Base-by-base conservation (phyloP, 1,140 invertebrate genomes). In the Conus betulinus region DNA sequence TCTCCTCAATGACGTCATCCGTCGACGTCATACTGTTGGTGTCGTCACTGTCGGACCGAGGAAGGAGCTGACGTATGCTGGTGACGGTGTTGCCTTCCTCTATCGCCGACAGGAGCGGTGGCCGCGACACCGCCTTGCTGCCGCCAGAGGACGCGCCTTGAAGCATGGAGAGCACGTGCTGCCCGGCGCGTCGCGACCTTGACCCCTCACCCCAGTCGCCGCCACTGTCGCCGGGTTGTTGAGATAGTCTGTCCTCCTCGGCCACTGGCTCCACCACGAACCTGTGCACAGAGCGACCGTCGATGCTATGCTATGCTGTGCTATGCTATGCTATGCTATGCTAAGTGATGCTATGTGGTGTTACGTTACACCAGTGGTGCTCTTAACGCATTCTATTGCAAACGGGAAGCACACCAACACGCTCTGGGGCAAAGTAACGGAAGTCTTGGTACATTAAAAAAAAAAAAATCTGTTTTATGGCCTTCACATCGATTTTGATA, bases 11-110 rank as follows among this genome's bases (percentile, higher is more conserved):
- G 3, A 39, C 23, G 52, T 85, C 74, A 20, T 85, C 81, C 7
- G n/a, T 27, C 5, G 87, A 88, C 17, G 87, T 74, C n/a, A 74
- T n/a, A 27, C 81, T 55, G 53, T 39, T 20, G 13, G n/a, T 15
- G 63, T 87, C 78, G n/a, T 82, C 88, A 52, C 52, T 79, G 20
- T 87, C 60, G 17, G 71, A 27, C 10, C 55, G n/a, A 15, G 67
- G 52, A 3, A 91, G 71, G 23, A 93, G 23, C 84, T 93, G 92
- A 39, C 89, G 87, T 57, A 94, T 87, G 63, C 93, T 94, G 67
- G 92, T 92, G 15, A 94, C 90, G 0, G 93, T 94, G 82, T 90
- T 90, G 8, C 92, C 93, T 81, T 94, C 93, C 85, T 94, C 93
- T 71, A 94, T 93, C n/a, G 93, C 91, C 0, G 93, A 94, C 74